Base-by-base conservation (phyloP, 2,797 vertebrate genomes). In the Loris lydekkerianus region DNA sequence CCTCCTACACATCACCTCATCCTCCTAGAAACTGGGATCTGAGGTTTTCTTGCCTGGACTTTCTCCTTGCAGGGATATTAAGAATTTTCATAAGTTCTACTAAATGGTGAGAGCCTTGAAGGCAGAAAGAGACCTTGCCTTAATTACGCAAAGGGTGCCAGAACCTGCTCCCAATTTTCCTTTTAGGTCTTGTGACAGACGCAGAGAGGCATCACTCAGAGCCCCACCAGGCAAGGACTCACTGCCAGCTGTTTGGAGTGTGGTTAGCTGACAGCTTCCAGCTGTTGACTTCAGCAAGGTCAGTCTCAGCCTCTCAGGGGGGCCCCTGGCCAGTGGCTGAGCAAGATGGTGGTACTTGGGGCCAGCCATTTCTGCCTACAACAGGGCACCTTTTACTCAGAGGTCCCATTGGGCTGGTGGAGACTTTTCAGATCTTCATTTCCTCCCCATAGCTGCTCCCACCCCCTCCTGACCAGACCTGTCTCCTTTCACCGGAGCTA, bases 21-120 rank as follows among this genome's bases (percentile, higher is more conserved):
- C 61, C 73, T 85, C 84, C 56, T 81, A 27, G 3, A 67, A 91
- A 73, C 87, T 75, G 31, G 46, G 3, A 81, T 58, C 84, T 58
- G 91, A 89, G 70, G 13, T 72, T 93, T 86, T 81, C 91, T 61
- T 23, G n/a, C 67, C 81, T 69, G 43, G 69, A 78, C 96, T 86
- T 86, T 89, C 77, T 89, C 73, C 89, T 96, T 94, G 78, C 23
- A 63, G 63, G 84, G 72, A 34, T 70, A 65, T 65, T 46, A 31
- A 18, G 43, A 94, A 92, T 75, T 92, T 75, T 85, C 85, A 78
- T 40, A 90, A 43, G 65, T 89, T 72, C 63, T 53, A 17, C 49
- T 10, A 56, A 53, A 13, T 23, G 20, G 73, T 25, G 69, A 93
- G 70, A 80, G 34, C 53, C 92, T 91, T 49, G 46, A 86, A 93